Percentiles rank a stretch among this genome's conserved stretches.
Evolutionary conservation across 2,797 vertebrate genomes (phyloP).

Genomic region (Calcarius lapponicus): DNA sequence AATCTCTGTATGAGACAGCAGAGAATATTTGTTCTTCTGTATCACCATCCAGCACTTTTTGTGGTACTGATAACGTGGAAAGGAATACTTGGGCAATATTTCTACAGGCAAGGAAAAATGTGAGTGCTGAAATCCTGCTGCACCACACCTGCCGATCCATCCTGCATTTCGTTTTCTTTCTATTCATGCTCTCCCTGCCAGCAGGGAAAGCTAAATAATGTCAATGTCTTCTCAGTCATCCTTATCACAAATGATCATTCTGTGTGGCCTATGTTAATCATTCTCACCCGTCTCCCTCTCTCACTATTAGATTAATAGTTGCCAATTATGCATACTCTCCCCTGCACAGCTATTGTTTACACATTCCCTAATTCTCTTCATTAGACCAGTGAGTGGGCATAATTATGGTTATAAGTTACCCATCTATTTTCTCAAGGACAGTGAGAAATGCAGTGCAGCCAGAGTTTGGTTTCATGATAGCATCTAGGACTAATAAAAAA

Average conservation of each 20-base stretch:
- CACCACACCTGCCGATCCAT: neutral
- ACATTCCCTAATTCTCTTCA: slow-evolving; percentile 73
- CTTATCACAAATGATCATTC: slow-evolving; percentile 65
- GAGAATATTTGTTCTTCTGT: neutral
- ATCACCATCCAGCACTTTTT: neutral
- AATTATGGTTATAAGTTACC: slow-evolving; percentile 69
- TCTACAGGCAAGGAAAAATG: neutral
- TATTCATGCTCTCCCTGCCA: slow-evolving; percentile 14
- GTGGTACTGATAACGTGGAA: neutral
- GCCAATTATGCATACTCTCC: slow-evolving; percentile 67
- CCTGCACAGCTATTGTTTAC: slow-evolving; percentile 67
- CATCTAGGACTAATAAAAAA: neutral
- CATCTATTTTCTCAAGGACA: slow-evolving; percentile 71
- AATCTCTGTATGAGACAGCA: neutral
- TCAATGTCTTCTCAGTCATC: slow-evolving; percentile 56
- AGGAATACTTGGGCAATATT: neutral
- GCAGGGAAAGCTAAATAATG: slow-evolving; percentile 48
- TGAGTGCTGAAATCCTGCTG: slow-evolving; percentile 6
- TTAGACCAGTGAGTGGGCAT: slow-evolving; percentile 69
- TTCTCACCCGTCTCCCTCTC: slow-evolving; percentile 31
- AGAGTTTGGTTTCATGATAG: neutral
- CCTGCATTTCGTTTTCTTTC: slow-evolving; percentile 50
- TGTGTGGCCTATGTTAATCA: slow-evolving; percentile 70
- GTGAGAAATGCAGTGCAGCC: slow-evolving; percentile 47
- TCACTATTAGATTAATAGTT: slow-evolving; percentile 75